Conservation (phyloP, 2,113 vertebrate species). For the Sorex fumeus region DNA sequence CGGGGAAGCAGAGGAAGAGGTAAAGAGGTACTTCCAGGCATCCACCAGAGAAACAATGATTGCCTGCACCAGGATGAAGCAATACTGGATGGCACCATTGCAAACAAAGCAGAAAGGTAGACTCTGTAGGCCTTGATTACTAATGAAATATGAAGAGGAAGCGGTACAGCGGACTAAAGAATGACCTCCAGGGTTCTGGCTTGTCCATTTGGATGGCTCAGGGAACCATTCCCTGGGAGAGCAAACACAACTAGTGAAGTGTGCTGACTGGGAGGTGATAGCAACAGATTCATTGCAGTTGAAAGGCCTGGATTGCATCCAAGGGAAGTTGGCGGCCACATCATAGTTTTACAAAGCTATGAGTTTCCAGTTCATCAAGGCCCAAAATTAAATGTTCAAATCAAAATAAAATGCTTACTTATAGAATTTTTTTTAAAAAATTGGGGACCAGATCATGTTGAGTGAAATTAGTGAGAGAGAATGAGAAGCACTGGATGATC, state of each 20-base stretch:
- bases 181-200: not conserved
- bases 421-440: not conserved
- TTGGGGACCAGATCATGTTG: too few relatives aligned
- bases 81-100: not conserved
- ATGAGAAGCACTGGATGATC: not conserved
- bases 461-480: not conserved
- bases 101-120: not conserved
- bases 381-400: slow-evolving; percentile 35
- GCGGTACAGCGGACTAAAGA: not conserved
- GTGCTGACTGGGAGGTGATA: not conserved
- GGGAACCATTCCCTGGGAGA: not conserved
- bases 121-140: not conserved
- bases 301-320: not conserved
- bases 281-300: not conserved
- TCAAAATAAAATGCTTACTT: slow-evolving; percentile 41
- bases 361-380: slow-evolving; percentile 41
- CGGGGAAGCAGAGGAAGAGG: not conserved
- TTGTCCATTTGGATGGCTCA: not conserved
- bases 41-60: not conserved
- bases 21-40: not conserved
- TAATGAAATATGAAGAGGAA: not conserved
- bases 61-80: not conserved
- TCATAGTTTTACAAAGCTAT: not conserved
- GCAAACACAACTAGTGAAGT: not conserved
- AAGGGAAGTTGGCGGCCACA: not conserved